phyloP scores from a whole-genome alignment of 2,888 invertebrate species.

The Elegia similella region DNA sequence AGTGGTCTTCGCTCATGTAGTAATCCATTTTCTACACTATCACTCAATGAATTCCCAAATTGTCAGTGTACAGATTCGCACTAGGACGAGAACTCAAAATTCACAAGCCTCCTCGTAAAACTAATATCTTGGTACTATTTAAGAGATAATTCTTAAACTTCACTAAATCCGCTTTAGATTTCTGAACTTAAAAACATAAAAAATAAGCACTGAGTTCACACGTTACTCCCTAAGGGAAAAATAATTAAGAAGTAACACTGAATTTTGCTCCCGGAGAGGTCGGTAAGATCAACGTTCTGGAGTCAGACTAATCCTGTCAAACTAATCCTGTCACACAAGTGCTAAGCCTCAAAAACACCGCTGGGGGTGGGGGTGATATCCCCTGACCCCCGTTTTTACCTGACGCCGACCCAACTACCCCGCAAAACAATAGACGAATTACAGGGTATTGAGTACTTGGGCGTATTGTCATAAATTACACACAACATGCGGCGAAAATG shows the following conservation, averaged over 20 bases:
- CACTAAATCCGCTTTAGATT: too few species aligned
- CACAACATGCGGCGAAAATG: neutral
- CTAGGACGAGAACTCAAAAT: neutral
- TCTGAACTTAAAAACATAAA: too few species aligned
- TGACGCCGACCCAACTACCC: constrained; percentile 18
- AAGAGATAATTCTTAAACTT: too few species aligned
- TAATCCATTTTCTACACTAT: constrained; percentile 15
- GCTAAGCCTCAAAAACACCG: constrained; percentile 41
- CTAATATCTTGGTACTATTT: too few species aligned
- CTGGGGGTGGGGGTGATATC: constrained; percentile 39
- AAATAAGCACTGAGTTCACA: neutral
- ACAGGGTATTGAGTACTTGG: neutral
- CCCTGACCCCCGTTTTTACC: constrained; percentile 20
- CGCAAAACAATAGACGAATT: constrained; percentile 33
- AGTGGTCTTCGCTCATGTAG: constrained; percentile 42
- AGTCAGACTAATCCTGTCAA: constrained; percentile 51
- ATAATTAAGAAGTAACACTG: too few species aligned
- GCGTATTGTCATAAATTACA: neutral
- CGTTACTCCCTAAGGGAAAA: constrained; percentile 12
- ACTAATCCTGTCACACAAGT: constrained; percentile 52
- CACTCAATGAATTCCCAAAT: neutral
- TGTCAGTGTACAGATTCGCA: neutral
- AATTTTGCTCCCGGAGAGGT: constrained; percentile 17
- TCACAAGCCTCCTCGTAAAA: too few species aligned
- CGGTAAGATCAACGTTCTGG: constrained; percentile 36